Base-by-base conservation (phyloP, 2,888 invertebrate genomes). In the Habroteleia sp. region DNA sequence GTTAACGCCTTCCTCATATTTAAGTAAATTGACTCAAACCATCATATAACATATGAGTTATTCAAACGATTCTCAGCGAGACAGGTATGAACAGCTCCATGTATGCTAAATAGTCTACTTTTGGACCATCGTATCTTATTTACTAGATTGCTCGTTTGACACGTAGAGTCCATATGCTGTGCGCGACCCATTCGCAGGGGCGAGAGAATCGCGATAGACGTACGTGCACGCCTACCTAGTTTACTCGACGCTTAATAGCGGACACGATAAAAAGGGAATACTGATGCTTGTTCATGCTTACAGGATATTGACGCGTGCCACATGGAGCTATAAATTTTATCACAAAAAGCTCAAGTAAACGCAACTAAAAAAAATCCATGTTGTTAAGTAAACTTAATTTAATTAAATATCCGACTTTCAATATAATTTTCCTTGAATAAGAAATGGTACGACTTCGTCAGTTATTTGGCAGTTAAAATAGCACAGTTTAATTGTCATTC, bases 41-140 rank as follows among this genome's bases (percentile, higher is more conserved):
- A 50, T 77, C 76, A 76, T 74, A 77, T 81, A 79, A 83, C 83
- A 84, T 84, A 84, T 85, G 84, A 82, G 85, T 85, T 86, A 86
- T 86, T 85, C 85, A 86, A 73, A 68, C 79, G 83, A 76, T 42
- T 75, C 75, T 76, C 79, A 50, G 65, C 14, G 35, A 29, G 58
- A 62, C 77, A 76, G 69, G 75, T 78, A 73, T 60, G 75, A 71
- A 65, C 58, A 79, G 83, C 81, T 84, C 82, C 80, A 83, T 83
- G 82, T 82, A 85, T 85, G 84, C 83, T 83, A 85, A 85, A 77
- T 79, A 84, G 84, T 33, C 76, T 75, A 77, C 77, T 79, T 81
- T 73, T 79, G 72, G 74, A 60, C 62, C 73, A 73, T 77, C 80
- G 82, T 81, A 82, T 84, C 79, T 79, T 81, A 80, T 80, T 75